Conservation (phyloP, 2,113 vertebrate species). For the Thunnus thynnus region DNA sequence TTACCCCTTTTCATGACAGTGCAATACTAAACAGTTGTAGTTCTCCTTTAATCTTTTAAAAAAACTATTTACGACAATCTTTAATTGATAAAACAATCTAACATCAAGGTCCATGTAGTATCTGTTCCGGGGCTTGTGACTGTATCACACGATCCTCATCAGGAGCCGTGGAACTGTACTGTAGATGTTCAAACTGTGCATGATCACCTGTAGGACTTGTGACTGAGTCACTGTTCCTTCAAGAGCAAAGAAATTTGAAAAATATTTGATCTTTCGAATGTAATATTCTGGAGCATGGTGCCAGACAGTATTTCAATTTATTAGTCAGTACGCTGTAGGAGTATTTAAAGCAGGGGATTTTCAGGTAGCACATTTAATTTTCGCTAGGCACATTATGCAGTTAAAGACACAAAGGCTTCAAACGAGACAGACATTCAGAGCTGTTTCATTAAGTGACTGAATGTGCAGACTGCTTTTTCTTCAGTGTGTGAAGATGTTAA, state of each 20-base stretch:
- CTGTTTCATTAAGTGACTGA: not conserved
- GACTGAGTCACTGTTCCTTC: not conserved
- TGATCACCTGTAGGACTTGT: too few relatives aligned
- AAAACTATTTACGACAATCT: too few relatives aligned
- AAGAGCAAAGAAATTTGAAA: not conserved
- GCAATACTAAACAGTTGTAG: too few relatives aligned
- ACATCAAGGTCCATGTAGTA: too few relatives aligned
- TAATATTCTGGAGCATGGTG: not conserved
- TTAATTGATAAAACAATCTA: too few relatives aligned
- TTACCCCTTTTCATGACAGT: too few relatives aligned
- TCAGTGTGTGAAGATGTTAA: slow-evolving; percentile 34
- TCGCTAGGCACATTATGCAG: slow-evolving; percentile 3
- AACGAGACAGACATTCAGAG: slow-evolving; percentile 1
- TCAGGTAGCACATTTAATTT: slow-evolving; percentile 13
- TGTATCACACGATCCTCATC: too few relatives aligned
- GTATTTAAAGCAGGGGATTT: not conserved
- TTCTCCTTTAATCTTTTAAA: too few relatives aligned
- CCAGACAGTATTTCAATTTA: slow-evolving; percentile 14
- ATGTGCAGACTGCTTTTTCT: not conserved
- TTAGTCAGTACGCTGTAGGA: slow-evolving; percentile 1
- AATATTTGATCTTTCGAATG: not conserved
- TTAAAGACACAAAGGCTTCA: slow-evolving; percentile 8
- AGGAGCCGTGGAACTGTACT: too few relatives aligned
- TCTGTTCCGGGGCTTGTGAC: too few relatives aligned
- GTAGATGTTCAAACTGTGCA: too few relatives aligned